Evolutionary conservation across 2,888 invertebrate species (phyloP).

Genomic region (Strigamia crassipes): DNA sequence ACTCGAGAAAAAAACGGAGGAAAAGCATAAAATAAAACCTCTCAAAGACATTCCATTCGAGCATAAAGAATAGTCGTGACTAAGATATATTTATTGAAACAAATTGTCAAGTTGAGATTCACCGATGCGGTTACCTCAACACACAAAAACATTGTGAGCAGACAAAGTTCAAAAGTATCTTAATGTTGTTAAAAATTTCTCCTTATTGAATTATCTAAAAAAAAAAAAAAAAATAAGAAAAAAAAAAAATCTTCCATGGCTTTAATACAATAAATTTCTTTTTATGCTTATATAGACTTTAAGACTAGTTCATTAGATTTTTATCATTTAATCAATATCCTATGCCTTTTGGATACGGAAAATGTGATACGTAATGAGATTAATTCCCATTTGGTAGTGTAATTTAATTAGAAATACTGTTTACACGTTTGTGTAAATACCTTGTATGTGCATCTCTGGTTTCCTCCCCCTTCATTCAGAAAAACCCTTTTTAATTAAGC

Average conservation of each 20-base stretch:
- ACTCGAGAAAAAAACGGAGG: neutral
- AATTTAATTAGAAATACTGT: conserved; percentile 7
- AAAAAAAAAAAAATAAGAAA: too few relatives aligned
- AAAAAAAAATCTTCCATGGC: too few relatives aligned
- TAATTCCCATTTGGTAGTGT: conserved; percentile 18
- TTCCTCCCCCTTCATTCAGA: neutral
- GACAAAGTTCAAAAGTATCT: too few relatives aligned
- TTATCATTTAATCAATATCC: neutral
- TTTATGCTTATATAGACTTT: neutral
- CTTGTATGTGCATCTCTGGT: neutral
- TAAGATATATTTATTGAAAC: neutral
- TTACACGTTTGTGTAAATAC: conserved; percentile 10
- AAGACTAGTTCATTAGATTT: neutral
- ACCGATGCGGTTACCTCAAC: neutral
- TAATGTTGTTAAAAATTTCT: too few relatives aligned
- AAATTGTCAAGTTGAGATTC: neutral
- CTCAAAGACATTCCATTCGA: neutral
- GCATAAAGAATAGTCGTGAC: neutral
- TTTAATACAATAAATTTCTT: neutral
- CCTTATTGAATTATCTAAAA: too few relatives aligned
- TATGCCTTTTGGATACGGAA: neutral
- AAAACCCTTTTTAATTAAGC: conserved; percentile 7
- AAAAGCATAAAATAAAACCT: neutral
- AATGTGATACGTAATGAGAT: conserved; percentile 13
- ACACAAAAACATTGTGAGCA: too few relatives aligned